Evolutionary conservation across 2,113 vertebrate species (phyloP).

Genomic region (Xerus inauris): DNA sequence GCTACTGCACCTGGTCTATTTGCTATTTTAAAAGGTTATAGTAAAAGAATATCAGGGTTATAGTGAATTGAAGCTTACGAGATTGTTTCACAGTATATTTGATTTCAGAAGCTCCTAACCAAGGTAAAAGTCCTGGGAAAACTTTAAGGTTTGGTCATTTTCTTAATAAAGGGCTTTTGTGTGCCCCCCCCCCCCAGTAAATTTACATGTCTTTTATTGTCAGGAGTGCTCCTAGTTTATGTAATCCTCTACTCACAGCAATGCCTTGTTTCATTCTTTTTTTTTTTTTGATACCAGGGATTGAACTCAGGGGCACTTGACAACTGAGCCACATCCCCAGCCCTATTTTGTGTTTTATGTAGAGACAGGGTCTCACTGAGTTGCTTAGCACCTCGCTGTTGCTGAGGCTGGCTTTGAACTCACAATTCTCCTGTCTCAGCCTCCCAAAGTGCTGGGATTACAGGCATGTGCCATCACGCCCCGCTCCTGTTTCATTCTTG

Average conservation of each 20-base stretch:
- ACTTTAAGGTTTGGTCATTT: neutral
- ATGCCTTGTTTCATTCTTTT: neutral
- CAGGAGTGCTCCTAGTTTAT: neutral
- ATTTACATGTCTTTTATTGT: neutral
- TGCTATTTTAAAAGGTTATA: neutral
- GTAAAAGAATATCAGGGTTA: neutral
- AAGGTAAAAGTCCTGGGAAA: constrained; percentile 22
- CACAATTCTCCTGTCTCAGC: no score
- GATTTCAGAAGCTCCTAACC: neutral
- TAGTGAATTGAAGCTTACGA: neutral
- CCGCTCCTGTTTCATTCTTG: neutral
- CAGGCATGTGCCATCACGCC: no score
- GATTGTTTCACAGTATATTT: neutral
- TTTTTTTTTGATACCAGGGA: no score
- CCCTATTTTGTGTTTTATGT: no score
- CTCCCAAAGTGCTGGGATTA: no score
- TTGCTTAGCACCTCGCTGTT: no score
- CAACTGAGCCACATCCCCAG: no score
- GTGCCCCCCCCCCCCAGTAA: neutral
- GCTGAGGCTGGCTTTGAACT: no score
- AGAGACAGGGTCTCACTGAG: no score
- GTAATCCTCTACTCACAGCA: neutral
- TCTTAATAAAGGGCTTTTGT: constrained; percentile 17
- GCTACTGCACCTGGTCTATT: neutral
- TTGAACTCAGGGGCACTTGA: no score